Base-by-base conservation (phyloP, 2,797 vertebrate species). In the Ptychobarbus kaznakovi region DNA sequence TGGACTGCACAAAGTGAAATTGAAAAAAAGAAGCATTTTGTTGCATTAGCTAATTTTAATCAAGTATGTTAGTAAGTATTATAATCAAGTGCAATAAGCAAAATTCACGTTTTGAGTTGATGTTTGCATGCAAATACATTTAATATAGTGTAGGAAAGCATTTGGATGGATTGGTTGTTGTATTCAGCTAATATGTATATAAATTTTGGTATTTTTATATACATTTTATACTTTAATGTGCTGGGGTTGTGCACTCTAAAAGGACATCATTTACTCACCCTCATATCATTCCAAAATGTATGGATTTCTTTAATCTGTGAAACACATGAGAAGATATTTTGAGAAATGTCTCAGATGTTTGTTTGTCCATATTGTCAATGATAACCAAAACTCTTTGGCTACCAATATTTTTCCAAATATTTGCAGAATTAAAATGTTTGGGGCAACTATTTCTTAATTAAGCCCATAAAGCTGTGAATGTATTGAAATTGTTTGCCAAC, bases 401-500 rank as follows among this genome's bases (percentile, higher is more conserved):
- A 25, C 32, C 74, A 40, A 38, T 58, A 40, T 38, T 35, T 35
- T 16, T 40, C 18, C 13, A n/a, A n/a, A 58, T n/a, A 77, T 77
- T 12, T 38, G n/a, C 75, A 25, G 35, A 42, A 75, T 53, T 18
- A n/a, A 16, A 0, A 61, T 58, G 16, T 76, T 56, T 76, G 0
- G 3, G 3, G 5, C 0, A 61, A 6, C 18, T 38, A 15, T 11
- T 40, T 12, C 4, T 46, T 28, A 79, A 79, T 61, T 22, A 75
- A 49, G 9, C 42, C 42, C 18, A 56, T 73, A 49, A 58, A 80
- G 42, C 25, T 44, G 6, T 6, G 18, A 44, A 46, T 46, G 51
- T n/a, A 20, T 65, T 35, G 44, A 78, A 72, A 56, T 73, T 75
- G 40, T 75, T 87, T 42, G 32, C n/a, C 53, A 73, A 9, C 22